These are phyloP conservation scores for Cataglyphis rosenhaueri DNA, from an alignment of 2,888 invertebrate genomes.

Conservation along the genomic window DNA sequence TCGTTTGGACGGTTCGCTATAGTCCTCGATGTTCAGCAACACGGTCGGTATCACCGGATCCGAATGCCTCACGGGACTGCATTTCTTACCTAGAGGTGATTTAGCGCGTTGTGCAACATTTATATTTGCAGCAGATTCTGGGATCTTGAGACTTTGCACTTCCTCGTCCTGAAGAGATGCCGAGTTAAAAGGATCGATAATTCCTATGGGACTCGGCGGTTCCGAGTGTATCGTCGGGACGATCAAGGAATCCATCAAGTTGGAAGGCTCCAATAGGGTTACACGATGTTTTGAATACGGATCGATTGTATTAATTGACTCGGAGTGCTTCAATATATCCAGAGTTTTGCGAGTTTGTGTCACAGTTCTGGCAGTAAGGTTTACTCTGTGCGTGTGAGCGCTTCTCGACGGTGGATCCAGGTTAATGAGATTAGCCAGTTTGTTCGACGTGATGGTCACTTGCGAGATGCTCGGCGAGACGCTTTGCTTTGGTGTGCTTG, in stretches of 20 bases:
- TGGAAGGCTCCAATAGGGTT: conserved; percentile 72
- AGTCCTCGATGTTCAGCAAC: conserved; percentile 80
- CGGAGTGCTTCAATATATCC: conserved; percentile 75
- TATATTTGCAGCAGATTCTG: conserved; percentile 38
- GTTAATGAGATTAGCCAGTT: conserved; percentile 74
- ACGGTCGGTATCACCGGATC: conserved; percentile 80
- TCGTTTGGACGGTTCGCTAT: conserved; percentile 58
- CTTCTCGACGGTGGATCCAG: conserved; percentile 58
- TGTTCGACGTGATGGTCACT: conserved; percentile 79
- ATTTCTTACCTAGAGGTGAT: conserved; percentile 55
- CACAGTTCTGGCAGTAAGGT: conserved; percentile 51
- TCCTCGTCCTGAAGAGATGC: conserved; percentile 74
- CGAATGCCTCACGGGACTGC: conserved; percentile 76
- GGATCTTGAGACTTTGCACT: conserved; percentile 40
- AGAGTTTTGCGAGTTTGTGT: conserved; percentile 65
- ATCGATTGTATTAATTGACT: conserved; percentile 74
- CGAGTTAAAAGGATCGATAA: conserved; percentile 77
- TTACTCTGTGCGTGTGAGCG: conserved; percentile 45
- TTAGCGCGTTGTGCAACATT: conserved; percentile 35
- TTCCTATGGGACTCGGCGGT: conserved; percentile 78
- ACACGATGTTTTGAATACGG: conserved; percentile 56
- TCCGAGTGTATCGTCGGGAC: conserved; percentile 82
- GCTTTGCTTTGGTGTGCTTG: conserved; percentile 66
- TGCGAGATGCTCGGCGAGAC: conserved; percentile 64
- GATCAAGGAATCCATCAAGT: conserved; percentile 72